phyloP scores from a whole-genome alignment of 2,888 invertebrate genomes.

The Congeria kusceri region DNA sequence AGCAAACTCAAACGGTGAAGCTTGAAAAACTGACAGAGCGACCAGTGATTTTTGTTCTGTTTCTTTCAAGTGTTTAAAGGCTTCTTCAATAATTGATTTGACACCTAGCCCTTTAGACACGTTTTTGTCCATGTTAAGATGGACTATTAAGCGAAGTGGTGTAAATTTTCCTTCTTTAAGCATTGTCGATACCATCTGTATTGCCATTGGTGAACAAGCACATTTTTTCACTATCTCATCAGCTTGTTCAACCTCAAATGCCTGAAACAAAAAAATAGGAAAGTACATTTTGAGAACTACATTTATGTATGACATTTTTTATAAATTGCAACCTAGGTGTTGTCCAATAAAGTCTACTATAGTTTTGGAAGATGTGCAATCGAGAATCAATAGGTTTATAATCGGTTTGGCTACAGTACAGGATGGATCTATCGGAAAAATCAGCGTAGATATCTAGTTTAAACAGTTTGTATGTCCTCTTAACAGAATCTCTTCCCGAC shows the following conservation, averaged over 20 bases:
- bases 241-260: constrained; percentile 19
- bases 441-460: too few relatives aligned
- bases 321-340: too few relatives aligned
- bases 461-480: too few relatives aligned
- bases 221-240: constrained; percentile 46
- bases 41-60: constrained; percentile 23
- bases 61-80: constrained; percentile 13
- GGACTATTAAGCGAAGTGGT: constrained; percentile 44
- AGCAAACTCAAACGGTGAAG: constrained; percentile 26
- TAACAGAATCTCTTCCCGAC: too few relatives aligned
- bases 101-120: constrained; percentile 45
- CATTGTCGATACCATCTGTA: constrained; percentile 42
- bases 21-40: constrained; percentile 48
- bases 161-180: constrained; percentile 33
- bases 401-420: too few relatives aligned
- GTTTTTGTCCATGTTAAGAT: constrained; percentile 54
- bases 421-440: too few relatives aligned
- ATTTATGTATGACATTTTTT: too few relatives aligned
- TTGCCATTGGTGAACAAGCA: constrained; percentile 53
- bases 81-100: constrained; percentile 28
- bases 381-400: too few relatives aligned
- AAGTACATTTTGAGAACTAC: too few relatives aligned
- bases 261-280: constrained; percentile 9
- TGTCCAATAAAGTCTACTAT: too few relatives aligned
- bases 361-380: too few relatives aligned